A percentile compares a stretch with the other conserved stretches of the same genome.
These are phyloP conservation scores for Diceros bicornis DNA, from an alignment of 2,797 vertebrate genomes.

Conservation along the genomic window DNA sequence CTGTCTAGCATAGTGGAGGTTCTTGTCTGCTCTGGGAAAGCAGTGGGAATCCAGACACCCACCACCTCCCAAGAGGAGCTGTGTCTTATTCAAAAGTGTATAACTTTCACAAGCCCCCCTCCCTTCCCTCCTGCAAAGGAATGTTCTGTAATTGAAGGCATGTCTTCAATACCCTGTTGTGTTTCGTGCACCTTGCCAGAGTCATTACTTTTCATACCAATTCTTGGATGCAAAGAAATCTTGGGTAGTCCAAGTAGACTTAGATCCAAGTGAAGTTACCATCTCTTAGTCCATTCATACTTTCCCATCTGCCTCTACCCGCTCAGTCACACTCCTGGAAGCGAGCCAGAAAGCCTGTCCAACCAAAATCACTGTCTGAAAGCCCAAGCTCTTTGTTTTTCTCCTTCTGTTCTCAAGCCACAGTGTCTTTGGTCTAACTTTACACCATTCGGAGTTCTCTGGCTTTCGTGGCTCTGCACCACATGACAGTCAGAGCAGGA, in stretches of 20 bases:
- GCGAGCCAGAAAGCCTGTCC: background rate
- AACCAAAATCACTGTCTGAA: background rate
- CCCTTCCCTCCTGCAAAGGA: background rate
- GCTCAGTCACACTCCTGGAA: background rate
- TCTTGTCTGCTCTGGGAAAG: slow-evolving; percentile 27
- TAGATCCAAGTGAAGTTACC: background rate
- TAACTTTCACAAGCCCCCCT: background rate
- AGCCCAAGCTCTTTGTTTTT: background rate
- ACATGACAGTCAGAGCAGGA: background rate
- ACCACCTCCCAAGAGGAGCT: background rate
- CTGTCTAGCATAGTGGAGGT: background rate
- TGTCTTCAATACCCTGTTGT: background rate
- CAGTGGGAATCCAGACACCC: background rate
- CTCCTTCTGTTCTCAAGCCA: background rate
- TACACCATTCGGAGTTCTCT: background rate
- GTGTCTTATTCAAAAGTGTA: background rate
- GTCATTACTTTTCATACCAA: background rate
- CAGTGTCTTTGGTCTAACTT: background rate
- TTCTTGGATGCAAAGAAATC: background rate
- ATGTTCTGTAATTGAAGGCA: background rate
- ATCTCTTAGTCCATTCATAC: background rate
- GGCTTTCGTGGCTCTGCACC: background rate
- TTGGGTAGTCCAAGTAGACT: background rate
- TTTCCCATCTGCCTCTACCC: background rate
- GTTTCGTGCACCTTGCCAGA: background rate